These are phyloP conservation scores for Camponotus vicinus DNA, from an alignment of 1,140 invertebrate species.

Conservation along the genomic window DNA sequence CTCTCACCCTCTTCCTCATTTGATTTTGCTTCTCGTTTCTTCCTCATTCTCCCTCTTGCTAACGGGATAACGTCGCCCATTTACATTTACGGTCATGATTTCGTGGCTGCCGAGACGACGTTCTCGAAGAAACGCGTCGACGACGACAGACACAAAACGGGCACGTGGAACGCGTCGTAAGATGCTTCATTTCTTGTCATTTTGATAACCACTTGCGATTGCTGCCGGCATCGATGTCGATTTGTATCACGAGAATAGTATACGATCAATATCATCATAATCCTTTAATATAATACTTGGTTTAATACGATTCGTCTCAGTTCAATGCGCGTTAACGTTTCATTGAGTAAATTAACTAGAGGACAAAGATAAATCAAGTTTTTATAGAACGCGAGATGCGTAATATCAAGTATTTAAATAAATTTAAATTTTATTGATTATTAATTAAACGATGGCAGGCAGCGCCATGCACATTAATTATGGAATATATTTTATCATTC, in stretches of 20 bases:
- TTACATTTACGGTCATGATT: conserved; percentile 59
- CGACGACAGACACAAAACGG: neutral
- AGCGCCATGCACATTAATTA: neutral
- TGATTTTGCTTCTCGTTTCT: conserved; percentile 36
- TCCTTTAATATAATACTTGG: conserved; percentile 41
- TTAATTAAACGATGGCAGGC: neutral
- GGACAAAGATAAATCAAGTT: neutral
- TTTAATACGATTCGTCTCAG: conserved; percentile 33
- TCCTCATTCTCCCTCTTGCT: conserved; percentile 27
- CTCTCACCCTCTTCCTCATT: conserved; percentile 4
- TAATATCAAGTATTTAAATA: neutral
- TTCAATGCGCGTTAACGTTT: conserved; percentile 32
- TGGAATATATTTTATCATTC: neutral
- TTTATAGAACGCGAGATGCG: neutral
- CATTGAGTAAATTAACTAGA: neutral
- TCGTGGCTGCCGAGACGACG: conserved; percentile 46
- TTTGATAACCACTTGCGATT: conserved; percentile 55
- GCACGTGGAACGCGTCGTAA: conserved; percentile 10
- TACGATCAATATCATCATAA: conserved; percentile 39
- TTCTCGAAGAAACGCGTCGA: conserved; percentile 33
- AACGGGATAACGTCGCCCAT: conserved; percentile 54
- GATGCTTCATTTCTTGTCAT: conserved; percentile 41
- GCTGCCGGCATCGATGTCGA: conserved; percentile 32
- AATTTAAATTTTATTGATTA: neutral
- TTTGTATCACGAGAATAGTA: conserved; percentile 31